Percentiles rank a stretch among this genome's conserved stretches.
Evolutionary conservation across 2,113 vertebrate species (phyloP).

Genomic region (Xerus inauris): DNA sequence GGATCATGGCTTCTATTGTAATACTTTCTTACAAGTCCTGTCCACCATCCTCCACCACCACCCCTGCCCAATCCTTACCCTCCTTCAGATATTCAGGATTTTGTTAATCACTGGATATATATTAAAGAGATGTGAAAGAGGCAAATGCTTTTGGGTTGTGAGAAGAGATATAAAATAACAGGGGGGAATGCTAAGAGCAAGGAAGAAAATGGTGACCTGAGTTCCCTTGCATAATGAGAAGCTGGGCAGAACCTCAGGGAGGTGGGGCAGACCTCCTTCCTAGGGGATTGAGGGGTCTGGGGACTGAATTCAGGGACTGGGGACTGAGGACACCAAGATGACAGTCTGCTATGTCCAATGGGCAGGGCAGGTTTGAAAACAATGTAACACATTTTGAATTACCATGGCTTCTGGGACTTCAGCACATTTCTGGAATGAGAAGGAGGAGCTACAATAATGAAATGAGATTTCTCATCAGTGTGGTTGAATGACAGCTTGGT

Average conservation of each 20-base stretch:
- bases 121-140: background rate
- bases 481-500: background rate
- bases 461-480: background rate
- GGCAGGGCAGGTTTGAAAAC: background rate
- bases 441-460: background rate
- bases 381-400: background rate
- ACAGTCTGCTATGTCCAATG: background rate
- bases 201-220: background rate
- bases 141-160: background rate
- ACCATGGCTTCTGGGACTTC: too few relatives aligned
- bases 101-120: background rate
- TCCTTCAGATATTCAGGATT: background rate
- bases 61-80: rapidly evolving
- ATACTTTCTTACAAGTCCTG: background rate
- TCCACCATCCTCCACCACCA: background rate
- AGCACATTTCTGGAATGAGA: background rate
- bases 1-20: background rate
- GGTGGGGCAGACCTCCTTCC: background rate
- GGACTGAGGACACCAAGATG: background rate
- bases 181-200: background rate
- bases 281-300: background rate
- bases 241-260: rapidly evolving
- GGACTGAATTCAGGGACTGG: background rate
- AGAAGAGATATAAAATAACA: background rate
- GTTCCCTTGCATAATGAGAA: background rate